phyloP scores from a whole-genome alignment of 2,888 invertebrate genomes.

The Lomographa bimaculata region DNA sequence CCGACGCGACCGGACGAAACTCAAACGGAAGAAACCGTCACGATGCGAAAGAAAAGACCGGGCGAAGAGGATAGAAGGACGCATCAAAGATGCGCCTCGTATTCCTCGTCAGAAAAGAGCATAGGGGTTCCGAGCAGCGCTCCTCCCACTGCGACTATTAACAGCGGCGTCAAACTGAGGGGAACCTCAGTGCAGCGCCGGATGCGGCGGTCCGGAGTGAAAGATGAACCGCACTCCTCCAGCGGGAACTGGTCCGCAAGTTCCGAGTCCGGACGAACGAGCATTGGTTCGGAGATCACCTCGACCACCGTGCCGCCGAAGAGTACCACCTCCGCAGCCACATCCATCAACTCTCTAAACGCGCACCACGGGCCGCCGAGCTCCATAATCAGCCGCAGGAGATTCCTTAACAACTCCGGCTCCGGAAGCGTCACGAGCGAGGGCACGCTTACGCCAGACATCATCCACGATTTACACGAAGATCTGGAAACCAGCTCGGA shows the following conservation, averaged over 20 bases:
- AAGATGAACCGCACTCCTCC: slow-evolving; percentile 94
- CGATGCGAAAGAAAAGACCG: slow-evolving; percentile 84
- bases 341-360: slow-evolving; percentile 88
- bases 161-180: slow-evolving; percentile 88
- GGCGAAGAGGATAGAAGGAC: slow-evolving; percentile 86
- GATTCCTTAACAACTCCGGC: slow-evolving; percentile 88
- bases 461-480: slow-evolving; percentile 90
- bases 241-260: slow-evolving; percentile 98
- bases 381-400: slow-evolving; percentile 86
- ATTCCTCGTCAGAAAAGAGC: slow-evolving; percentile 90
- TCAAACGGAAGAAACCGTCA: slow-evolving; percentile 87
- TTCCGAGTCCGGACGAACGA: slow-evolving; percentile 93
- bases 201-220: slow-evolving; percentile 86
- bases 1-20: slow-evolving; percentile 78
- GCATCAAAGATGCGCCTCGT: slow-evolving; percentile 91
- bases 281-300: slow-evolving; percentile 92
- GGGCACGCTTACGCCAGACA: slow-evolving; percentile 92
- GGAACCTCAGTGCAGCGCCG: slow-evolving; percentile 89
- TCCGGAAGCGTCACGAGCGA: slow-evolving; percentile 93
- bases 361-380: slow-evolving; percentile 86
- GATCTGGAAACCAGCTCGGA: slow-evolving; percentile 95
- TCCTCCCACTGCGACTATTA: slow-evolving; percentile 82
- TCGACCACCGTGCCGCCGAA: slow-evolving; percentile 87
- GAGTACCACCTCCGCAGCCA: slow-evolving; percentile 86
- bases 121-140: slow-evolving; percentile 82